Base-by-base conservation (phyloP, 2,113 vertebrate species). In the Plestiodon gilberti region DNA sequence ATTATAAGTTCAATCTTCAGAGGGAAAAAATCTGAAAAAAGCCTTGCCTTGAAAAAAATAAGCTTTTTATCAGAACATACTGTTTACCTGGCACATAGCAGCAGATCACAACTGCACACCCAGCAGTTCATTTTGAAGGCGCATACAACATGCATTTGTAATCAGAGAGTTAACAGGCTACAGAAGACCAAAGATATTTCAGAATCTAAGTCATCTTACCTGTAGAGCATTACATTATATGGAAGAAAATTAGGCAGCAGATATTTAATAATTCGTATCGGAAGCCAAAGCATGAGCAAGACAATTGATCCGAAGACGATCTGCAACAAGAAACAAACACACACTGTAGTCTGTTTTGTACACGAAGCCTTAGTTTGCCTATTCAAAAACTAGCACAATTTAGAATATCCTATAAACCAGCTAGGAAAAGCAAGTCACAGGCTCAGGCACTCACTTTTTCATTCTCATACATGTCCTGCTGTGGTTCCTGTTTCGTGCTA, bases 201-300 rank as follows among this genome's bases (percentile, higher is more conserved):
- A 33, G 28, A 85, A 80, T 85, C 5, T 90, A 38, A 25, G 90
- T 81, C 38, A 11, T 38, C 95, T 93, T 96, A 99, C 99, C 99
- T 99, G 96, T 99, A 99, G 1, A 99, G 97, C 98, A 99, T 99
- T 88, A 99, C 98, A 84, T 99, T 99, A 93, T 99, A 99, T 1
- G 99, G 99, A 89, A 99, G 98, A 93, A 99, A 99, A 91, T 94
- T 91, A 62, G 98, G 98, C 65, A 98, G 95, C 28, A 99, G 91
- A 75, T 97, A 96, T 89, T 99, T 99, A 89, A 99, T 99, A 89
- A 99, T 98, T 79, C 98, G 96, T 89, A 99, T 98, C 67, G 99
- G 99, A 90, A 99, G 98, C 99, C 98, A 99, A 82, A 99, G 97
- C 99, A 99, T 99, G 89, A 99, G 95, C 40, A 99, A 96, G 15